Percentiles rank a stretch among this genome's conserved stretches.
Conservation (phyloP, 2,113 vertebrate species). For the Silurus meridionalis region DNA sequence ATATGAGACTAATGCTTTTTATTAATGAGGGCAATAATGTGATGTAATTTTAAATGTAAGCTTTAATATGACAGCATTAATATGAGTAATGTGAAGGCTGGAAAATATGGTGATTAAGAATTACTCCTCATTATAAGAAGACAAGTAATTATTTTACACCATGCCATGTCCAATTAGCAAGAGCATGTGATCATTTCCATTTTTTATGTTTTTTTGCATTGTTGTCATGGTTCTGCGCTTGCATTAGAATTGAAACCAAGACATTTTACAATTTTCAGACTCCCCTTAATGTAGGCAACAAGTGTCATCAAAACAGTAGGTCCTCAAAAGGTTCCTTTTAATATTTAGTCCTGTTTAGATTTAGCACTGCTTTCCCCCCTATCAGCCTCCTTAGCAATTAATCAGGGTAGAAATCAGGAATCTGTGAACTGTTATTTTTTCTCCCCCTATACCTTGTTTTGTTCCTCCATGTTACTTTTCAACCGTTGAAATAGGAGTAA, state of each 20-base stretch:
- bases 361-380: conserved; percentile 61
- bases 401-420: conserved; percentile 65
- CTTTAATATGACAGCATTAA: not conserved
- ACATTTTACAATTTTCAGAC: not conserved
- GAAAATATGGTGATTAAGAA: not conserved
- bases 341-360: conserved; percentile 63
- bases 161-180: not conserved
- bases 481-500: conserved; percentile 83
- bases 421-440: conserved; percentile 55
- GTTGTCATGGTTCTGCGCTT: not conserved
- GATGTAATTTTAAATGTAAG: not conserved
- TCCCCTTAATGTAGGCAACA: not conserved
- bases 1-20: not conserved
- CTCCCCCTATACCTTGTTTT: conserved; percentile 43
- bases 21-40: not conserved
- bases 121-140: not conserved
- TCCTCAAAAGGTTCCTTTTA: not conserved
- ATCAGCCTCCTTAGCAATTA: conserved; percentile 60
- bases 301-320: conserved; percentile 37
- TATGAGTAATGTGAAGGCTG: not conserved
- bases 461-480: conserved; percentile 75
- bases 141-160: not conserved
- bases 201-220: not conserved
- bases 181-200: not conserved
- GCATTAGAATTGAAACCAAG: not conserved